Evolutionary conservation across 37 sponge, comb jelly and placozoan genomes (phyloP).

Genomic region (Aplysina aerophoba): DNA sequence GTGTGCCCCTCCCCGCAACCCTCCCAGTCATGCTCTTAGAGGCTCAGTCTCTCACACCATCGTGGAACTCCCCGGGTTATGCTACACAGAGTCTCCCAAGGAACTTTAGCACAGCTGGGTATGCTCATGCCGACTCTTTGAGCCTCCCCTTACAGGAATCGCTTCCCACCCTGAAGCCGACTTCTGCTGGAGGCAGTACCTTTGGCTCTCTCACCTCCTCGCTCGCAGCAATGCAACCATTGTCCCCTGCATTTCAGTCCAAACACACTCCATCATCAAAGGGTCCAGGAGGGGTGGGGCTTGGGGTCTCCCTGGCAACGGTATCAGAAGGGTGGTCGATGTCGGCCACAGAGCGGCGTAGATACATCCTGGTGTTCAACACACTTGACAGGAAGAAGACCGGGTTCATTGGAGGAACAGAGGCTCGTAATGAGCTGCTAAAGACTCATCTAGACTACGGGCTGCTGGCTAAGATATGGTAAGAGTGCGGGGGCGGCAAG

Average conservation of each 20-base stretch:
- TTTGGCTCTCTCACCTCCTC: background rate
- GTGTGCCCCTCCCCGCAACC: background rate
- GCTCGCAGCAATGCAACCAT: background rate
- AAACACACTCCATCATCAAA: background rate
- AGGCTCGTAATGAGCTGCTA: constrained; percentile 38
- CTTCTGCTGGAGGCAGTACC: background rate
- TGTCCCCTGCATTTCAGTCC: background rate
- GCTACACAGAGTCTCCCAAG: constrained; percentile 21
- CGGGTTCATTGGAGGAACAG: constrained; percentile 43
- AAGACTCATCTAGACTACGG: constrained; percentile 52
- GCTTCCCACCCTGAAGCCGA: background rate
- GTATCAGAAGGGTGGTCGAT: constrained; percentile 51
- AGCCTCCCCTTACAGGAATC: background rate
- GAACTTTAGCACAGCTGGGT: too few relatives aligned
- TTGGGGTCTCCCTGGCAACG: constrained; percentile 28
- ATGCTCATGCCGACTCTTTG: too few relatives aligned
- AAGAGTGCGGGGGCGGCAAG: too few relatives aligned
- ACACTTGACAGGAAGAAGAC: constrained; percentile 47
- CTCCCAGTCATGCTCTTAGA: background rate
- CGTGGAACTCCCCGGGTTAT: background rate
- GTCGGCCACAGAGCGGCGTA: background rate
- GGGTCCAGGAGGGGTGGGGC: constrained; percentile 44
- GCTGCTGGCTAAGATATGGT: constrained; percentile 74
- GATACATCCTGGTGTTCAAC: constrained; percentile 64
- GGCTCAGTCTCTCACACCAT: background rate